These are phyloP conservation scores for Agriopis marginaria DNA, from an alignment of 2,888 invertebrate genomes.

Conservation along the genomic window DNA sequence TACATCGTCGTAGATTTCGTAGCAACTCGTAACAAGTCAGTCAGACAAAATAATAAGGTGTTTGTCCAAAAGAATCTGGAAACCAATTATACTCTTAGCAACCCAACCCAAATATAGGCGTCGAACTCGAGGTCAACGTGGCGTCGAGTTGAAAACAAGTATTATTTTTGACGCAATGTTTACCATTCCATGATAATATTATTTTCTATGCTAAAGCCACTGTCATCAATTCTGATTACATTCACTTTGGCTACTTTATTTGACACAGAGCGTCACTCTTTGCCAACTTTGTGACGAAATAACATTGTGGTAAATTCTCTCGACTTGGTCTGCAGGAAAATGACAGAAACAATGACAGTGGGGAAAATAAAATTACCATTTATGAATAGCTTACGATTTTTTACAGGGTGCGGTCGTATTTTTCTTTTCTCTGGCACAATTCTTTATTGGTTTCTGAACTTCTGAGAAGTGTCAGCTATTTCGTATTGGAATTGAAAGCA, in stretches of 20 bases:
- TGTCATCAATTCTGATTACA: conserved; percentile 37
- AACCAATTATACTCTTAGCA: conserved; percentile 14
- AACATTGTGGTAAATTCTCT: conserved; percentile 31
- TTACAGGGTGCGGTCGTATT: conserved; percentile 19
- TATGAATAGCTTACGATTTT: conserved; percentile 46
- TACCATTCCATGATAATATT: conserved; percentile 29
- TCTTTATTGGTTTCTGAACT: conserved; percentile 23
- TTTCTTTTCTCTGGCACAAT: conserved; percentile 10
- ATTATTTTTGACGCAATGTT: conserved; percentile 26
- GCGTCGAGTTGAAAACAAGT: conserved; percentile 7
- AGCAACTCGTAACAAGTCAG: background rate
- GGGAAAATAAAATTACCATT: conserved; percentile 46
- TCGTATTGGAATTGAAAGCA: conserved; percentile 1
- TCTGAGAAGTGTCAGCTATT: conserved; percentile 13
- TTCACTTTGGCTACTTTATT: conserved; percentile 38
- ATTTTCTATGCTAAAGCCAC: conserved; percentile 28
- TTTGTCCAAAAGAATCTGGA: conserved; percentile 6
- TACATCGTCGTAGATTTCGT: background rate
- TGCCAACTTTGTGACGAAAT: conserved; percentile 32
- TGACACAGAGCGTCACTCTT: conserved; percentile 33
- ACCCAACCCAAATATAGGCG: conserved; percentile 14
- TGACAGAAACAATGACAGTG: conserved; percentile 42
- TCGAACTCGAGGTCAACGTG: conserved; percentile 6
- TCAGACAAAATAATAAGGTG: too few species aligned
- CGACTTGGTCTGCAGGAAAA: conserved; percentile 33